Percentiles rank a stretch among this genome's conserved stretches.
Conservation (phyloP, 2,888 invertebrate genomes). For the Pristionchus exspectatus region DNA sequence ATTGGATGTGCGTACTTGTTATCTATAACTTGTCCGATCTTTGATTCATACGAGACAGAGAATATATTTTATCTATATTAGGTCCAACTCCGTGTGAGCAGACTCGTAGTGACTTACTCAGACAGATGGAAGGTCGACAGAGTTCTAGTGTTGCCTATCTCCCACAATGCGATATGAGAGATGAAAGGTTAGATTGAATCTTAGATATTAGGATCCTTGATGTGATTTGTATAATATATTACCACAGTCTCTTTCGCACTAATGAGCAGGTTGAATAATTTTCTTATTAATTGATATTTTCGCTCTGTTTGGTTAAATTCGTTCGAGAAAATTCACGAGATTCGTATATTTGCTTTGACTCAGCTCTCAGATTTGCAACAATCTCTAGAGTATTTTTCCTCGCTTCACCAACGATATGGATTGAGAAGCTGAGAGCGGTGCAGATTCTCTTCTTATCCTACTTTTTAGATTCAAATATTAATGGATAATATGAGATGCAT, state of each 20-base stretch:
- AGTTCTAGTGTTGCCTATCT: neutral
- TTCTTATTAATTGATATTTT: too few relatives aligned
- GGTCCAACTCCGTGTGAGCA: neutral
- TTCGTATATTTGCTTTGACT: neutral
- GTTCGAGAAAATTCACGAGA: too few relatives aligned
- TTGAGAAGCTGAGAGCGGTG: neutral
- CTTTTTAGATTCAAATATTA: neutral
- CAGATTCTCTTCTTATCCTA: neutral
- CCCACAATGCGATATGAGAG: slow-evolving; percentile 36
- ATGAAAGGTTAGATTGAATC: neutral
- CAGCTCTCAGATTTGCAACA: neutral
- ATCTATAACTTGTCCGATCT: too few relatives aligned
- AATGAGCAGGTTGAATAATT: too few relatives aligned
- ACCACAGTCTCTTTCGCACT: neutral
- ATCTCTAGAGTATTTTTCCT: neutral
- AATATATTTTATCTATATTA: too few relatives aligned
- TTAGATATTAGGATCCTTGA: neutral
- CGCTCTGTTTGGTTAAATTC: too few relatives aligned
- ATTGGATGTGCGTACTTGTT: too few relatives aligned
- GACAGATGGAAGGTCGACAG: slow-evolving; percentile 1
- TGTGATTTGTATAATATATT: neutral
- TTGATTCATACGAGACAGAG: too few relatives aligned
- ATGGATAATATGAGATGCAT: neutral
- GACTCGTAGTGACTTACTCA: neutral
- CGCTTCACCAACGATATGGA: neutral